These are phyloP conservation scores for Drosophila chauvacae DNA, from an alignment of 1,140 invertebrate species.

Conservation along the genomic window DNA sequence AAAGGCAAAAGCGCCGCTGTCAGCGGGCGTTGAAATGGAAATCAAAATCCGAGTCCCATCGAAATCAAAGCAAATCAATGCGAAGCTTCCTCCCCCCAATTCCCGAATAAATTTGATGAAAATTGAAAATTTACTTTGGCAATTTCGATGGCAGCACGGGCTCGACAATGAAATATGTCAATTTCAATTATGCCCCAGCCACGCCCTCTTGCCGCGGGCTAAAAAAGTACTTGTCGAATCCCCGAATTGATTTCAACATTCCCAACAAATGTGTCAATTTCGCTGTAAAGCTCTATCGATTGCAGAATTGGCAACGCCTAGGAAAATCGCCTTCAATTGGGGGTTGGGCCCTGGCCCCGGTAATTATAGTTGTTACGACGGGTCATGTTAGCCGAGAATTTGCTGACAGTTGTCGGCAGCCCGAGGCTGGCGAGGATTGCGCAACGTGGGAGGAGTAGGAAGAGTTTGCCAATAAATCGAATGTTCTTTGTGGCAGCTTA, in stretches of 20 bases:
- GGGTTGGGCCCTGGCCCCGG: slow-evolving; percentile 34
- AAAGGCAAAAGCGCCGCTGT: slow-evolving; percentile 29
- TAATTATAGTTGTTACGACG: slow-evolving; percentile 59
- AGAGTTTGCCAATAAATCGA: slow-evolving; percentile 9
- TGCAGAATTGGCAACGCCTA: slow-evolving; percentile 43
- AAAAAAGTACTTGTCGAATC: slow-evolving; percentile 40
- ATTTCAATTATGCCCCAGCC: slow-evolving; percentile 69
- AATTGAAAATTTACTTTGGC: slow-evolving; percentile 81
- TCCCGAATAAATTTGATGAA: slow-evolving; percentile 57
- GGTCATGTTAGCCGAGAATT: slow-evolving; percentile 41
- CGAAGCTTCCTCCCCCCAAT: not conserved
- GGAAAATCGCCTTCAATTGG: slow-evolving; percentile 3
- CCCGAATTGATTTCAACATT: slow-evolving; percentile 48
- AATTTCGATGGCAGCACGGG: slow-evolving; percentile 56
- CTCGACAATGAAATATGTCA: slow-evolving; percentile 76
- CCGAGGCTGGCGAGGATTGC: slow-evolving; percentile 30
- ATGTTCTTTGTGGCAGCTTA: slow-evolving; percentile 17
- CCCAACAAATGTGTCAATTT: slow-evolving; percentile 73
- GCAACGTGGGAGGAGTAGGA: not conserved
- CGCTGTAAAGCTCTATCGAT: slow-evolving; percentile 65
- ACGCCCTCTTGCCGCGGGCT: slow-evolving; percentile 45
- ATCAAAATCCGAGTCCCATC: slow-evolving; percentile 66
- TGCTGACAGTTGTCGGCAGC: slow-evolving; percentile 62
- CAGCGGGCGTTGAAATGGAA: slow-evolving; percentile 66
- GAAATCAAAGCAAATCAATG: slow-evolving; percentile 79